Base-by-base conservation (phyloP, 2,113 vertebrate genomes). In the Vulpes ferrilata region DNA sequence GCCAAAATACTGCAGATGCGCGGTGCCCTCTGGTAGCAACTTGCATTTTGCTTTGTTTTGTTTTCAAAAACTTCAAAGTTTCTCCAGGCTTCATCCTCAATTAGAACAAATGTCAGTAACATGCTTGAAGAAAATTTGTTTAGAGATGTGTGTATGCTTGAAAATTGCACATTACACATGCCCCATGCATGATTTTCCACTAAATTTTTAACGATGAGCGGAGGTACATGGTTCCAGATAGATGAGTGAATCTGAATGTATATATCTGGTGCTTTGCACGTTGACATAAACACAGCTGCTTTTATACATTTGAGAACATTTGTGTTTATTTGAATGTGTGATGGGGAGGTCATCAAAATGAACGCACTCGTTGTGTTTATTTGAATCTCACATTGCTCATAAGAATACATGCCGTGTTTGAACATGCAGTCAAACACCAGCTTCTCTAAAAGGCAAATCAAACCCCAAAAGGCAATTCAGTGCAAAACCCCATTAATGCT, bases 301-400 rank as follows among this genome's bases (percentile, higher is more conserved):
- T 98, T 98, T 96, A 96, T 98, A 97, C 97, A 97, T 98, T 97
- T 97, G 97, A 98, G 97, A 98, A 98, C 98, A 98, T 98, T 98
- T 98, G 97, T 98, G 98, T 98, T 98, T 98, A 98, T 98, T 98
- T 98, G 97, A 98, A 97, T 98, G 98, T 98, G 98, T 98, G 97
- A 98, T 97, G 97, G 97, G 98, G 95, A 98, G 98, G 98, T 98
- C 98, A 98, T 98, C 97, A 98, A 96, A 98, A 98, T 97, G 98
- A 98, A 92, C 93, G 85, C 79, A 87, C 97, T 98, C 97, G 71
- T 91, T 93, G 96, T 98, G 98, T 98, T 98, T 98, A 98, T 98
- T 98, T 98, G 98, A 98, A 96, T 98, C 97, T 98, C 98, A 98
- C 98, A 98, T 98, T 74, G 95, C 98, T 98, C 98, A 98, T 96